Evolutionary conservation across 2,888 invertebrate species (phyloP).

Genomic region (Mongoloraphidia duomilia): DNA sequence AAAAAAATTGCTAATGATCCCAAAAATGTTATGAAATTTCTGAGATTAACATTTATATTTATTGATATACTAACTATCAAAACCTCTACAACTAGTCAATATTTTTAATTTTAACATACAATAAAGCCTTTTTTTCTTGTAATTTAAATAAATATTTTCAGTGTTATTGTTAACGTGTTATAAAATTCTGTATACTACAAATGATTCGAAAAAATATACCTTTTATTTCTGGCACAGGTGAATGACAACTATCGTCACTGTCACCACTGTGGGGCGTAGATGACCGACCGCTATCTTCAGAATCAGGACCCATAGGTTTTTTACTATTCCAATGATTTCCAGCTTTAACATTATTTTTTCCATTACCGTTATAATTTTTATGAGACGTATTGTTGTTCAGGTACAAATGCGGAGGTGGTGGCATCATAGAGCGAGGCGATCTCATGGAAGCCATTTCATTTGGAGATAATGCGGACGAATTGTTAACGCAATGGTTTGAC

Average conservation of each 20-base stretch:
- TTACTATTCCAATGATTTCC: slow-evolving; percentile 1
- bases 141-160: too few species aligned
- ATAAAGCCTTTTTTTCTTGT: too few species aligned
- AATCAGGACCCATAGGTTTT: not conserved
- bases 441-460: slow-evolving; percentile 1
- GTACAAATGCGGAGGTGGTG: slow-evolving; percentile 16
- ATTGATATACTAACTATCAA: too few species aligned
- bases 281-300: slow-evolving; percentile 5
- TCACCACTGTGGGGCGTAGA: slow-evolving; percentile 9
- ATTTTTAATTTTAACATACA: too few species aligned
- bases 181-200: too few species aligned
- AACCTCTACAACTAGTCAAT: too few species aligned
- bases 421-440: slow-evolving; percentile 11
- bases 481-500: not conserved
- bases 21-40: too few species aligned
- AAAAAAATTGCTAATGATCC: too few species aligned
- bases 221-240: slow-evolving; percentile 5
- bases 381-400: slow-evolving; percentile 2
- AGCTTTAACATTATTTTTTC: not conserved
- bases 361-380: slow-evolving; percentile 4
- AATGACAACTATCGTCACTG: slow-evolving; percentile 12
- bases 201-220: not conserved
- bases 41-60: too few species aligned
- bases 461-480: not conserved
- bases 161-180: too few species aligned